Evolutionary conservation across 64 coral and sea anemone genomes (phyloP).

Genomic region (Acropora tenuis): DNA sequence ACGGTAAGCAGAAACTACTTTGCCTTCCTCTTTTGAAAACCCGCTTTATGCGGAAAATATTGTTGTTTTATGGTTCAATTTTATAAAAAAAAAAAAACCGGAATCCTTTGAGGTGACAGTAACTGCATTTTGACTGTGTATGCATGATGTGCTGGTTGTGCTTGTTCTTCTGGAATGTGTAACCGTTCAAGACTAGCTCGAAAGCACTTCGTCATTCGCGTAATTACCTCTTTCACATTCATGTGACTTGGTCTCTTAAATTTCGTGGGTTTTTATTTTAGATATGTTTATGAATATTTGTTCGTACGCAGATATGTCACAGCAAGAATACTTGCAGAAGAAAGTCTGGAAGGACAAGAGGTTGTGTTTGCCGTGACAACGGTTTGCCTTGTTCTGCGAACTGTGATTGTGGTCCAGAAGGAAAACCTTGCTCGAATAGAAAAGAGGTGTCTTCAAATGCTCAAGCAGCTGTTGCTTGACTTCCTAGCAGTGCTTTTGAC

Average conservation of each 20-base stretch:
- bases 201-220: not conserved
- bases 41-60: not conserved
- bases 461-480: not conserved
- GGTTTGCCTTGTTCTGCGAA: slow-evolving; percentile 5
- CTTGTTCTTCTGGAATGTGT: not conserved
- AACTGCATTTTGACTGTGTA: not conserved
- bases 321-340: slow-evolving; percentile 7
- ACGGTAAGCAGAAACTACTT: not conserved
- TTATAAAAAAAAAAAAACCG: not conserved
- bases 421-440: not conserved
- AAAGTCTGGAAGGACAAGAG: slow-evolving; percentile 14
- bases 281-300: not conserved
- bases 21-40: not conserved
- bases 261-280: not conserved
- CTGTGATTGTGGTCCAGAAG: slow-evolving; percentile 6
- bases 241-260: not conserved
- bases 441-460: not conserved
- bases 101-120: not conserved
- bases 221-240: not conserved
- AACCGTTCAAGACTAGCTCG: not conserved
- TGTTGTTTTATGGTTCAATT: not conserved
- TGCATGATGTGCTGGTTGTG: not conserved
- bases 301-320: not conserved
- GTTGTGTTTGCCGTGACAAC: slow-evolving; percentile 16
- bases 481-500: not conserved